A percentile compares a stretch with the other conserved stretches of the same genome.
Conservation (phyloP, 2,113 vertebrate genomes). For the Forbesichthys agassizii region DNA sequence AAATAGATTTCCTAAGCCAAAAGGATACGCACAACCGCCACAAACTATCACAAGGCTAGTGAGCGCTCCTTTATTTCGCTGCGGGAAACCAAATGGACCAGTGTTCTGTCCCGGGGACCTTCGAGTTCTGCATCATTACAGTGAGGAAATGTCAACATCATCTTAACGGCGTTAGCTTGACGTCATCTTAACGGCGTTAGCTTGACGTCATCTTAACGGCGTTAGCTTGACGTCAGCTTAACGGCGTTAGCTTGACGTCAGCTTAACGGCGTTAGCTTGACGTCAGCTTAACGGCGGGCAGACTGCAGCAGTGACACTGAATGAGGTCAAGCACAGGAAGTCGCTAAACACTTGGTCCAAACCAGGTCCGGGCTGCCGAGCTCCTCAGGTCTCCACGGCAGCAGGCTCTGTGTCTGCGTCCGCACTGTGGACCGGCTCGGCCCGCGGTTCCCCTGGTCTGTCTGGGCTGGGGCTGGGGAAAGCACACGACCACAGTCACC, state of each 20-base stretch:
- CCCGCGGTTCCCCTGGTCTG: conserved; percentile 60
- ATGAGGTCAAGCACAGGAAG: conserved; percentile 42
- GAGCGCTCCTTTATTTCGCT: conserved; percentile 43
- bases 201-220: conserved; percentile 23
- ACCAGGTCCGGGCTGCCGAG: conserved; percentile 23
- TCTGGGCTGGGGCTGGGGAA: conserved; percentile 58
- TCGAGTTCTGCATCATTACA: conserved; percentile 43
- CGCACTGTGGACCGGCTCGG: conserved; percentile 60
- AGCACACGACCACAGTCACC: neutral
- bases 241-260: conserved; percentile 38
- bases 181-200: conserved; percentile 43
- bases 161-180: conserved; percentile 27
- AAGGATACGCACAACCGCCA: conserved; percentile 23
- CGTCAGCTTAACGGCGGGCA: conserved; percentile 41
- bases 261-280: conserved; percentile 26
- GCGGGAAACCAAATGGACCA: conserved; percentile 48
- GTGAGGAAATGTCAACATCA: conserved; percentile 58
- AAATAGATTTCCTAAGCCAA: conserved; percentile 51
- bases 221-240: conserved; percentile 27
- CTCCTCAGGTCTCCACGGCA: conserved; percentile 70
- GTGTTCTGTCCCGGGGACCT: conserved; percentile 19
- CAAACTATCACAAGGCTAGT: conserved; percentile 42
- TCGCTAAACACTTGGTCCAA: conserved; percentile 67
- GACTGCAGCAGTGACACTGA: conserved; percentile 14
- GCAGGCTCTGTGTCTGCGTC: conserved; percentile 59